Conservation (phyloP, 2,113 vertebrate genomes). For the Hyaena hyaena region DNA sequence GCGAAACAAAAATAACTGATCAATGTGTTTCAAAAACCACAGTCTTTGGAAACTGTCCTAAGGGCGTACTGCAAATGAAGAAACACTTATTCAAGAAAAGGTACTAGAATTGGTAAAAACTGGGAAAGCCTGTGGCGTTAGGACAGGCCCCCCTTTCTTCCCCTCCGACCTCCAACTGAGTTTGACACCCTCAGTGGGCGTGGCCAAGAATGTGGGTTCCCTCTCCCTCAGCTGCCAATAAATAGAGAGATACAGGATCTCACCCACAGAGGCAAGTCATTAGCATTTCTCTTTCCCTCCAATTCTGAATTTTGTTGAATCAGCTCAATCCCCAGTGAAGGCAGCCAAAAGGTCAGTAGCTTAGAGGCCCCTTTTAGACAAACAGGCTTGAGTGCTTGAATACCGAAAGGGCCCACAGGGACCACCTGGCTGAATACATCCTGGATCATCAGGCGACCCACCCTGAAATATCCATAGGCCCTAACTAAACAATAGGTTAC, state of each 20-base stretch:
- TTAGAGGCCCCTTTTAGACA: not conserved
- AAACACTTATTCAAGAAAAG: not conserved
- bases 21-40: not conserved
- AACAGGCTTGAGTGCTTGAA: not conserved
- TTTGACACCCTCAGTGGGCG: not conserved
- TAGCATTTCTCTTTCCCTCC: not conserved
- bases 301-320: not conserved
- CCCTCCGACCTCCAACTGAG: not conserved
- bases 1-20: conserved; percentile 15
- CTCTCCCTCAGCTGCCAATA: not conserved
- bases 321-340: not conserved
- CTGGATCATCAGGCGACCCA: not conserved
- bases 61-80: not conserved
- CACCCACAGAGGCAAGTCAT: not conserved
- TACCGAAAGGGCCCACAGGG: not conserved
- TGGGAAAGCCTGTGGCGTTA: not conserved
- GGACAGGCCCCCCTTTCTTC: not conserved
- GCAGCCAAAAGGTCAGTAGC: not conserved
- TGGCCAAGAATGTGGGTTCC: not conserved
- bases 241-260: not conserved
- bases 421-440: not conserved
- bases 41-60: not conserved
- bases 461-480: not conserved
- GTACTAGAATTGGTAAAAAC: not conserved
- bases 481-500: not conserved